Evolutionary conservation across 2,888 invertebrate species (phyloP).

Genomic region (Ochropleura plecta): DNA sequence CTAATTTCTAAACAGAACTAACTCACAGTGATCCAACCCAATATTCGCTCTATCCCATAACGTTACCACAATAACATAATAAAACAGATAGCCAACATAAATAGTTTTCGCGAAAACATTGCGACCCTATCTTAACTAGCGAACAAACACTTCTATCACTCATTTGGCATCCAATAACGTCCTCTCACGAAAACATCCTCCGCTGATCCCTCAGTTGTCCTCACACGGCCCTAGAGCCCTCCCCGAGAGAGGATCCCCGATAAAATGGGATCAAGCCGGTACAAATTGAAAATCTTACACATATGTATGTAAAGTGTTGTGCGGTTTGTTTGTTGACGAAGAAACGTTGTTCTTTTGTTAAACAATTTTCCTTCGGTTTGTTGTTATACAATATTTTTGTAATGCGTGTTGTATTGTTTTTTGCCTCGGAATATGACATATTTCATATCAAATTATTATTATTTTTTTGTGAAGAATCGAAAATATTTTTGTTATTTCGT

Average conservation of each 20-base stretch:
- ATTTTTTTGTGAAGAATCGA: too few species aligned
- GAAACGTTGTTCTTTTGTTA: conserved; percentile 27
- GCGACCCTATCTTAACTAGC: conserved; percentile 64
- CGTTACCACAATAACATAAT: conserved; percentile 55
- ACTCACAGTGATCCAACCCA: conserved; percentile 12
- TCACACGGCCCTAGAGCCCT: conserved; percentile 43
- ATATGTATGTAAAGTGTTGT: conserved; percentile 65
- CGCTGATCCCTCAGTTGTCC: conserved; percentile 57
- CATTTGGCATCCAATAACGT: conserved; percentile 69
- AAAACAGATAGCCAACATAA: conserved; percentile 63
- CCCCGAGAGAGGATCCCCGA: conserved; percentile 67
- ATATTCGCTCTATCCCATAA: conserved; percentile 12
- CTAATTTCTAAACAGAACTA: conserved; percentile 2
- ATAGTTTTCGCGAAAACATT: conserved; percentile 60
- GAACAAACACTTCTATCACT: conserved; percentile 70
- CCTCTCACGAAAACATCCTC: conserved; percentile 64
- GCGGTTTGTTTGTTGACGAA: conserved; percentile 52
- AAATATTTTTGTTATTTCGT: too few species aligned
- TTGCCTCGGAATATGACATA: neutral
- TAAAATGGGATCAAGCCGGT: conserved; percentile 69
- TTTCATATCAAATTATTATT: too few species aligned
- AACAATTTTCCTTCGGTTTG: conserved; percentile 4
- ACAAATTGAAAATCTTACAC: conserved; percentile 71
- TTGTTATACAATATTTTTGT: conserved; percentile 9
- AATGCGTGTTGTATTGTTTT: neutral